Percentiles rank a stretch among this genome's conserved stretches.
Conservation (phyloP, 2,113 vertebrate species). For the Caretta caretta region DNA sequence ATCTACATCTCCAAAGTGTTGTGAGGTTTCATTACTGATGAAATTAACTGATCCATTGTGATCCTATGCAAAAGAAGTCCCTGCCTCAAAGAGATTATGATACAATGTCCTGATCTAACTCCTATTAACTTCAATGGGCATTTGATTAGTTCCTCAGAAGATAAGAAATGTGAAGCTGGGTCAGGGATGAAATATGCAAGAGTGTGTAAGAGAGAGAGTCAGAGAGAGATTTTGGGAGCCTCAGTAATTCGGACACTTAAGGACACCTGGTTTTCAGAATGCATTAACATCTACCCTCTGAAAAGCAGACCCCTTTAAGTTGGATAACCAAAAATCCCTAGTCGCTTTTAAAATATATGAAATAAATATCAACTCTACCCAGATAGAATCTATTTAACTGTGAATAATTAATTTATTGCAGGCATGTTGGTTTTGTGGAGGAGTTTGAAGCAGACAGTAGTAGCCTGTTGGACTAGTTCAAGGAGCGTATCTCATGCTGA, state of each 20-base stretch:
- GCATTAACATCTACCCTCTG: background rate
- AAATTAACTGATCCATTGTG: background rate
- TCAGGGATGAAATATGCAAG: background rate
- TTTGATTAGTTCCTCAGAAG: accelerated
- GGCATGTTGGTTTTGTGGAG: background rate
- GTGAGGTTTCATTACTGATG: background rate
- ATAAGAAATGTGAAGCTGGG: background rate
- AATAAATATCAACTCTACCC: background rate
- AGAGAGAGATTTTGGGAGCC: background rate
- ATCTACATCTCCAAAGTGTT: background rate
- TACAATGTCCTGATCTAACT: background rate
- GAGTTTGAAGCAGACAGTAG: background rate
- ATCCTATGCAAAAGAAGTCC: background rate
- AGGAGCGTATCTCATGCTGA: background rate
- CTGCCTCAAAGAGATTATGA: background rate
- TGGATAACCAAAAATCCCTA: background rate
- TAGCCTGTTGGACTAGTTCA: background rate
- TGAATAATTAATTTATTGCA: background rate
- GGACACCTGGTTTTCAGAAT: background rate
- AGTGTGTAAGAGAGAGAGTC: background rate
- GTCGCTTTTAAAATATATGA: background rate
- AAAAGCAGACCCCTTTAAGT: background rate
- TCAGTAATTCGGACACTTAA: background rate
- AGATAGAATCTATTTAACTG: background rate
- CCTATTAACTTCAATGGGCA: background rate